Evolutionary conservation across 2,888 invertebrate species (phyloP).

Genomic region (Cephus runcator): DNA sequence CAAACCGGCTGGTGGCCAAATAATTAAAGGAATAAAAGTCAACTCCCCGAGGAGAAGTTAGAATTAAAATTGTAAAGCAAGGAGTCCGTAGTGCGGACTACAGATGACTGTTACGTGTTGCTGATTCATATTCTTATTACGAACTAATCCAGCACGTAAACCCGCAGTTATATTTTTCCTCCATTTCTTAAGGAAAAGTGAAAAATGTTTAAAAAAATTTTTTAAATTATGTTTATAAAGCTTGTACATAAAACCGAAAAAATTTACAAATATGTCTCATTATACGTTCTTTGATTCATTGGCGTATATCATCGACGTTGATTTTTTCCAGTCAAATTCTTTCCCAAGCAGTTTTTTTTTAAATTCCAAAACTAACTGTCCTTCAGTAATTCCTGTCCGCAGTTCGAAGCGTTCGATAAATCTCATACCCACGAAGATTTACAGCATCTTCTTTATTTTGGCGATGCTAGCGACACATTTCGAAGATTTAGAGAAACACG

Average conservation of each 20-base stretch:
- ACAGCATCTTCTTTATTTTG: background rate
- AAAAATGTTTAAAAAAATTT: background rate
- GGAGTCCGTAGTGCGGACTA: background rate
- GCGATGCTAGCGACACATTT: background rate
- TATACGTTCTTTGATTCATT: background rate
- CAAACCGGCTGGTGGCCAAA: background rate
- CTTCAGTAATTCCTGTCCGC: background rate
- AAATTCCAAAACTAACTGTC: background rate
- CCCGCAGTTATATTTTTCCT: background rate
- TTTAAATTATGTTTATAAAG: background rate
- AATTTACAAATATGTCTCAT: background rate
- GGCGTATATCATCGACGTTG: background rate
- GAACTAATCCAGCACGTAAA: background rate
- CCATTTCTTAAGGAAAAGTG: background rate
- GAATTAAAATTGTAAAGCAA: slow-evolving; percentile 6
- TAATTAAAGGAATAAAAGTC: background rate
- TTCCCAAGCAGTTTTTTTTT: background rate
- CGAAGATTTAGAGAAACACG: background rate
- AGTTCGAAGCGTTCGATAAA: background rate
- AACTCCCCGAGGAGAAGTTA: slow-evolving; percentile 18
- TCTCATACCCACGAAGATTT: background rate
- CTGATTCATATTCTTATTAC: background rate
- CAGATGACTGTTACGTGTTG: background rate
- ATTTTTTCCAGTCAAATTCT: background rate
- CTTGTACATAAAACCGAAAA: background rate